phyloP scores from a whole-genome alignment of 2,113 vertebrate species.

The Coptodon bakossiorum region DNA sequence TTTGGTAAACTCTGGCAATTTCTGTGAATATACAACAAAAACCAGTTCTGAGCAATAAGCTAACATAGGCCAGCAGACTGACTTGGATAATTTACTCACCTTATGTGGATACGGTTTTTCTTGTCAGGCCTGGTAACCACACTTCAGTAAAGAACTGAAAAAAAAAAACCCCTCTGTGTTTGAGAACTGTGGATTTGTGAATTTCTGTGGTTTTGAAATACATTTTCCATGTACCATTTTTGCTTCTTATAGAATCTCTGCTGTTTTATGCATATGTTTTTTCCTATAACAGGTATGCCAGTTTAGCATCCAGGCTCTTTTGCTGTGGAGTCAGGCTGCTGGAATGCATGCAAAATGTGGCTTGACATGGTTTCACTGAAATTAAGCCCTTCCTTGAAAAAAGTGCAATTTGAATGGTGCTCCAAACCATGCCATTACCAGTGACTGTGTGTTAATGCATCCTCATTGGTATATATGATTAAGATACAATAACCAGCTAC shows the following conservation, averaged over 20 bases:
- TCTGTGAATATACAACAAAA: not conserved
- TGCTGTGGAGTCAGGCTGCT: not conserved
- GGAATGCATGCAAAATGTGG: not conserved
- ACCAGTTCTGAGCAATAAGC: not conserved
- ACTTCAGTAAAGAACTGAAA: fast-evolving
- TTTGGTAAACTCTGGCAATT: not conserved
- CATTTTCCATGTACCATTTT: not conserved
- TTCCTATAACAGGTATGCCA: not conserved
- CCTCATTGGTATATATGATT: not conserved
- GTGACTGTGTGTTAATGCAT: not conserved
- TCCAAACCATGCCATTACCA: not conserved
- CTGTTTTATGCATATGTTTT: not conserved
- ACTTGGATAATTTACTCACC: not conserved
- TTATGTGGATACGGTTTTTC: not conserved
- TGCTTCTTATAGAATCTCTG: not conserved
- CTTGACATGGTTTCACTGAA: not conserved
- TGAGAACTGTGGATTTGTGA: not conserved
- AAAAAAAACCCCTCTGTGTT: not conserved
- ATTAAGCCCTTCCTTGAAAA: not conserved
- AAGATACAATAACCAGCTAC: not conserved
- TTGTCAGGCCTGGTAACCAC: not conserved
- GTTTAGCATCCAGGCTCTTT: not conserved
- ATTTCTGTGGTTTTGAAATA: not conserved
- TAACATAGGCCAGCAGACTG: not conserved
- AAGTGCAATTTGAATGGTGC: not conserved